Base-by-base conservation (phyloP, 2,113 vertebrate species). In the Murina feae region DNA sequence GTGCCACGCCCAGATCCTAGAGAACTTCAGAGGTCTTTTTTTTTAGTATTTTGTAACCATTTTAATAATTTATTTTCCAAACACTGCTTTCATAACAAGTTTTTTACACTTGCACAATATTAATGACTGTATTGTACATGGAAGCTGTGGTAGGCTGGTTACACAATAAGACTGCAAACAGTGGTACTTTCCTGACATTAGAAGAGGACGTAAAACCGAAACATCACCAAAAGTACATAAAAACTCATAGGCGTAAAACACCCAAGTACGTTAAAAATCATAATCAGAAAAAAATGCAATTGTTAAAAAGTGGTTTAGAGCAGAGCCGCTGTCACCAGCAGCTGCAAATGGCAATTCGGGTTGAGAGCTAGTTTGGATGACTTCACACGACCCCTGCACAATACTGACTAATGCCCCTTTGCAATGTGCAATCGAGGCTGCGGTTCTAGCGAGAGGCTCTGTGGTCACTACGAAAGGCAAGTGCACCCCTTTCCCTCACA, bases 71-170 rank as follows among this genome's bases (percentile, higher is more conserved):
- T 97, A 96, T 97, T 97, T 97, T 97, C 96, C 97, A 96, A 98
- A 98, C 55, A 98, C 98, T 98, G 98, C 98, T 98, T 98, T 98
- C 98, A 96, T 98, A 98, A 98, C 98, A 98, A 98, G 98, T 98
- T 98, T 98, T 98, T 98, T 98, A 98, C 98, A 98, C 98, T 98
- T 98, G 98, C 98, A 98, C 98, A 98, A 98, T 98, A 98, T 98
- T 98, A 98, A 98, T 98, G 97, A 98, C 98, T 98, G 98, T 98
- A 58, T 25, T 58, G 55, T 58, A 98, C 98, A 98, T 97, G 98
- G 98, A 98, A 98, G 98, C 98, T 98, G 98, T 79, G 98, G 9
- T 97, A 98, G 98, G 98, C 98, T 96, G 97, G 9, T 98, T 98
- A 98, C 98, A 98, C 98, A 98, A 98, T 97, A 98, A 98, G 98